Evolutionary conservation across 2,113 vertebrate species (phyloP), one percentile per base, ranked within the genome.

Genomic region (Sus scrofa): DNA sequence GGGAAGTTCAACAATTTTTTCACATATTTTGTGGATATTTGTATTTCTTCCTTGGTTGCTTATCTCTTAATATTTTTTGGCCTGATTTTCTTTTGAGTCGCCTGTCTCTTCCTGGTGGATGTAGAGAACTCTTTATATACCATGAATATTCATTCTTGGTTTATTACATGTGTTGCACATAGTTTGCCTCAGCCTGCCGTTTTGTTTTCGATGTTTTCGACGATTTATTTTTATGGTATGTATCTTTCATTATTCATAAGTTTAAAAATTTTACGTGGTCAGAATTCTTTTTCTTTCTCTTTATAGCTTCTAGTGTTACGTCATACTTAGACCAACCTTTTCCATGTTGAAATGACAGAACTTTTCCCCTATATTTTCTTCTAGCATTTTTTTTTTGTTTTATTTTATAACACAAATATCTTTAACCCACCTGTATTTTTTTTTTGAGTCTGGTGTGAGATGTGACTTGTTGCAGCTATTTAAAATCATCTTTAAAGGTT

Each of bases 191-290:
- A 26, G 39, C 0, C 70, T 13, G 58, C n/a, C 26, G 32, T 75
- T 65, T 54, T 79, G 34, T 84, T 67, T 73, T 68, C 13, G 18
- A n/a, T 79, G 34, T 84, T 67, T 73, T 68, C 13, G 18, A n/a
- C 9, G 15, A 11, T 78, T 86, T 79, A 16, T 52, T 74, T 73
- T n/a, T 79, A 58, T 62, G 44, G 37, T 30, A 6, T 79, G 37
- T 30, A 6, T 79, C 63, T 82, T 63, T 62, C 30, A 24, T 30
- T 83, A 7, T 86, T 58, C 1, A 1, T 44, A 58, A 13, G 9
- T 44, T 93, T 94, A 26, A 91, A 7, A 37, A 71, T 83, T 97
- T 84, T 71, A 65, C 70, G 32, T 58, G 15, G 26, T 93, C 39
- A 52, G 24, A 37, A 67, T 34, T 85, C 7, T 89, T 75, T 84